phyloP scores from a whole-genome alignment of 2,797 vertebrate species.

The Meda fulgida region DNA sequence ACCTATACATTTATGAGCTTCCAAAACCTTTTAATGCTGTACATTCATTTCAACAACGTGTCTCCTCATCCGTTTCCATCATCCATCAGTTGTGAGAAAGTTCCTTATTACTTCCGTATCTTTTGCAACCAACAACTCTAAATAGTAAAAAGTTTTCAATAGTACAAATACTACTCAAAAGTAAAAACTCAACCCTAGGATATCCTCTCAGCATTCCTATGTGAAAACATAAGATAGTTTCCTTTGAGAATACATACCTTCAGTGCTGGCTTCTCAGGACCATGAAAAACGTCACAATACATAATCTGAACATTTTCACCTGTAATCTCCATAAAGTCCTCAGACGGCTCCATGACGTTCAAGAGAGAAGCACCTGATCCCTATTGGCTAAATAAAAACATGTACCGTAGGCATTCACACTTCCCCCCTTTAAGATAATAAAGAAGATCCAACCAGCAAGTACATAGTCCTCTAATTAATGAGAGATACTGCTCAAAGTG shows the following conservation, averaged over 20 bases:
- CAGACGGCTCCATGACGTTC: conserved; percentile 44
- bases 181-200: neutral
- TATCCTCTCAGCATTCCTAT: neutral
- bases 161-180: conserved; percentile 6
- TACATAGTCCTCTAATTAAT: conserved; percentile 29
- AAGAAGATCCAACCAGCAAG: conserved; percentile 22
- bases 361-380: conserved; percentile 18
- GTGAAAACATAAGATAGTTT: neutral
- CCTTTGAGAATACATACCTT: conserved; percentile 39
- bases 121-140: neutral
- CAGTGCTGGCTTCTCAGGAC: conserved; percentile 49
- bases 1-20: conserved; percentile 2
- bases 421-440: neutral
- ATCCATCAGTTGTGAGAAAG: neutral
- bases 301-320: conserved; percentile 55
- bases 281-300: conserved; percentile 61
- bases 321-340: conserved; percentile 50
- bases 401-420: neutral
- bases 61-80: neutral
- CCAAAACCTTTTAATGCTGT: neutral
- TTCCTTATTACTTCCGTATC: neutral
- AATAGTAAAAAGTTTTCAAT: neutral
- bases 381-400: conserved; percentile 14
- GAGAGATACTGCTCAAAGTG: conserved; percentile 29
- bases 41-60: neutral